Percentiles rank a stretch among this genome's conserved stretches.
Evolutionary conservation across 2,113 vertebrate genomes (phyloP).

Genomic region (Cisticola juncidis): DNA sequence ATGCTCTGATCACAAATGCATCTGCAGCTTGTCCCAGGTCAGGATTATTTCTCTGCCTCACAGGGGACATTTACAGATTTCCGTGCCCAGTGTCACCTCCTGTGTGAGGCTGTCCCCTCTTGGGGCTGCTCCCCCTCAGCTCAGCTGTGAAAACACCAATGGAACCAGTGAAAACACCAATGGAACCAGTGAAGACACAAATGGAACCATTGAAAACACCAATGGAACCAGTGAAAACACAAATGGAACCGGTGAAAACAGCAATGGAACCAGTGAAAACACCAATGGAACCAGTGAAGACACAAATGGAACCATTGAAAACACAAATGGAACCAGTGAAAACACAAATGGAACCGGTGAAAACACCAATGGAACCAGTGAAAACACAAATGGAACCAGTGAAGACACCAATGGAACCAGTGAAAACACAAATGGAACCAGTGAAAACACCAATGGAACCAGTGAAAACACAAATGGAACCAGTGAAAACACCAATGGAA

Average conservation of each 20-base stretch:
- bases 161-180: neutral
- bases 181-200: neutral
- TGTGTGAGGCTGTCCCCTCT: neutral
- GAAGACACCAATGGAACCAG: neutral
- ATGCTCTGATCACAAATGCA: fast-evolving
- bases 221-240: too few species aligned
- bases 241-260: neutral
- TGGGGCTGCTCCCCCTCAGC: neutral
- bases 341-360: too few species aligned
- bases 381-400: too few species aligned
- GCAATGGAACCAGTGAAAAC: neutral
- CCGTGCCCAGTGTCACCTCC: neutral
- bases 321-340: neutral
- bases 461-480: too few species aligned
- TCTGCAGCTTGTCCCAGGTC: fast-evolving
- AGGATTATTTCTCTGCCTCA: neutral
- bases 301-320: too few species aligned
- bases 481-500: neutral
- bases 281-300: neutral
- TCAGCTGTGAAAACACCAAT: neutral
- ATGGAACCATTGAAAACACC: neutral
- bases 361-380: neutral
- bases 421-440: too few species aligned
- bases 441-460: neutral
- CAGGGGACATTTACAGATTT: neutral